A percentile compares a stretch with the other conserved stretches of the same genome.
phyloP scores from a whole-genome alignment of 2,113 vertebrate genomes.

The Anser cygnoides region DNA sequence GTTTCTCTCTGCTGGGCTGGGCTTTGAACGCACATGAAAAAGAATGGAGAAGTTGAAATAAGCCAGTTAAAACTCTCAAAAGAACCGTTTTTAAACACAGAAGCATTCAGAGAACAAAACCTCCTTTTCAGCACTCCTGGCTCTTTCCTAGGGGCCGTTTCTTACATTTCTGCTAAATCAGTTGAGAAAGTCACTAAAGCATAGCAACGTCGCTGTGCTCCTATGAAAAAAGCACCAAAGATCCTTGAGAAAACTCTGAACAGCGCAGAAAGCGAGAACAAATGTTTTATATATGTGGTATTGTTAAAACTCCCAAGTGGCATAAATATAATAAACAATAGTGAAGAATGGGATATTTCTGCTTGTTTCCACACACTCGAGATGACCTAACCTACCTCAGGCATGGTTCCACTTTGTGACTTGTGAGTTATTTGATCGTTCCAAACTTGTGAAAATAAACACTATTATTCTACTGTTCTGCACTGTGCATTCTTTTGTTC shows the following conservation, averaged over 20 bases:
- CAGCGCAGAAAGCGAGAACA: slow-evolving; percentile 44
- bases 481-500: slow-evolving; percentile 46
- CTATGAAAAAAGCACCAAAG: background rate
- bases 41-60: background rate
- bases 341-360: slow-evolving; percentile 60
- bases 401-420: slow-evolving; percentile 38
- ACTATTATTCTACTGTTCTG: slow-evolving; percentile 61
- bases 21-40: background rate
- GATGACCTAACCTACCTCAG: slow-evolving; percentile 61
- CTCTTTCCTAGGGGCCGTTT: background rate
- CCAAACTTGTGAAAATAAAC: slow-evolving; percentile 67
- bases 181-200: slow-evolving; percentile 37
- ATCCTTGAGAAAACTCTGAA: slow-evolving; percentile 47
- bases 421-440: slow-evolving; percentile 54
- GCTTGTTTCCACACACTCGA: slow-evolving; percentile 47
- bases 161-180: background rate
- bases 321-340: slow-evolving; percentile 58
- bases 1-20: background rate
- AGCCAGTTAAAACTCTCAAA: background rate
- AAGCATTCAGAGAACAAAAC: slow-evolving; percentile 16
- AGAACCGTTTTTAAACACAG: background rate
- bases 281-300: slow-evolving; percentile 60
- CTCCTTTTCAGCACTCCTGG: slow-evolving; percentile 20
- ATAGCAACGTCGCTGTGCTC: background rate
- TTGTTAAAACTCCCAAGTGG: slow-evolving; percentile 47